Conservation (phyloP, 2,888 invertebrate species). For the Eubasilissa splendida region DNA sequence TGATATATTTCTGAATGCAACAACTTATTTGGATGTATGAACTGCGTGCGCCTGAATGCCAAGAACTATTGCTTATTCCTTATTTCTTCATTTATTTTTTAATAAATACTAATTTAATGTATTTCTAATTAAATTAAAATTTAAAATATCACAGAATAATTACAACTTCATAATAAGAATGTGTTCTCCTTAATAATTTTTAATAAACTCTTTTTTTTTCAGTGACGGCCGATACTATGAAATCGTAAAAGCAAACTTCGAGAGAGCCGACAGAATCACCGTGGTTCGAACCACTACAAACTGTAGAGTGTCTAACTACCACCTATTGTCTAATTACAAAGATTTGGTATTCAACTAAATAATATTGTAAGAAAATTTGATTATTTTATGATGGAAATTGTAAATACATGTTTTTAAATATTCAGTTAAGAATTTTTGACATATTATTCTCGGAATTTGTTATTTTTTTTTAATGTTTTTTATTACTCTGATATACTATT, state of each 20-base stretch:
- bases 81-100: no score
- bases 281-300: conserved; percentile 98
- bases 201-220: conserved; percentile 61
- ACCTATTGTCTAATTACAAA: conserved; percentile 92
- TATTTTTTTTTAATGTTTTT: neutral
- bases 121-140: no score
- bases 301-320: conserved; percentile 95
- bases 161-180: no score
- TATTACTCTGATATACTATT: neutral
- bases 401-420: neutral
- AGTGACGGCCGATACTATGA: conserved; percentile 99
- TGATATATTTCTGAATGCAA: no score
- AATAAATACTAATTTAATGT: no score
- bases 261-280: conserved; percentile 95
- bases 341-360: conserved; percentile 94
- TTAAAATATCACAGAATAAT: no score
- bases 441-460: neutral
- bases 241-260: conserved; percentile 99
- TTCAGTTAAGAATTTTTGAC: no score
- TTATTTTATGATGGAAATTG: neutral
- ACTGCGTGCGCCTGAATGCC: no score
- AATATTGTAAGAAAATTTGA: no score
- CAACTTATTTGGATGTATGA: no score
- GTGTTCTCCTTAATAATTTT: no score
- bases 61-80: no score